These are phyloP conservation scores for Catharus ustulatus DNA, from an alignment of 2,797 vertebrate species.

Conservation along the genomic window DNA sequence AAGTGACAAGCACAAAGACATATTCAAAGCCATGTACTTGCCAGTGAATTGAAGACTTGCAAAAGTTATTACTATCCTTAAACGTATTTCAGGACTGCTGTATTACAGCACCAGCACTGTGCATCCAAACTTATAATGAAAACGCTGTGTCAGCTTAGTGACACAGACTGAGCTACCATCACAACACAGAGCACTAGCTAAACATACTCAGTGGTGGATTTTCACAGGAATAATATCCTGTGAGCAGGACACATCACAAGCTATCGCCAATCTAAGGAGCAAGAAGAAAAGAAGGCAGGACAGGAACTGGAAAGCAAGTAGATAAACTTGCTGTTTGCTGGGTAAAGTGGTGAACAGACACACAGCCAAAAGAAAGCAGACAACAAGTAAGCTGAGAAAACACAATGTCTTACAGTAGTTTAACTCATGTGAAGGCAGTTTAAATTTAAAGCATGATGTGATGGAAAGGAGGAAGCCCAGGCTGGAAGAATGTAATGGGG, in stretches of 20 bases:
- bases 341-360: neutral
- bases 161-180: neutral
- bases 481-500: neutral
- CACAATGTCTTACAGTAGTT: neutral
- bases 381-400: neutral
- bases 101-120: neutral
- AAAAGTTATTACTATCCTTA: neutral
- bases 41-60: neutral
- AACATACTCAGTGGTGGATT: neutral
- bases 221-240: conserved; percentile 11
- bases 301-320: neutral
- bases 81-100: neutral
- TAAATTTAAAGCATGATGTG: neutral
- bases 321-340: neutral
- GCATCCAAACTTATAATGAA: neutral
- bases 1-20: neutral
- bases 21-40: neutral
- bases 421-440: neutral
- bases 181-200: neutral
- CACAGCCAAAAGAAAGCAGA: neutral
- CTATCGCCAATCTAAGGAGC: neutral
- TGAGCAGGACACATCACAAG: neutral
- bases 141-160: neutral
- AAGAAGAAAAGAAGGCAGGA: neutral
- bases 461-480: neutral